These are phyloP conservation scores for Drosophila pseudoobscura DNA, from an alignment of 1,140 invertebrate species.

Conservation along the genomic window DNA sequence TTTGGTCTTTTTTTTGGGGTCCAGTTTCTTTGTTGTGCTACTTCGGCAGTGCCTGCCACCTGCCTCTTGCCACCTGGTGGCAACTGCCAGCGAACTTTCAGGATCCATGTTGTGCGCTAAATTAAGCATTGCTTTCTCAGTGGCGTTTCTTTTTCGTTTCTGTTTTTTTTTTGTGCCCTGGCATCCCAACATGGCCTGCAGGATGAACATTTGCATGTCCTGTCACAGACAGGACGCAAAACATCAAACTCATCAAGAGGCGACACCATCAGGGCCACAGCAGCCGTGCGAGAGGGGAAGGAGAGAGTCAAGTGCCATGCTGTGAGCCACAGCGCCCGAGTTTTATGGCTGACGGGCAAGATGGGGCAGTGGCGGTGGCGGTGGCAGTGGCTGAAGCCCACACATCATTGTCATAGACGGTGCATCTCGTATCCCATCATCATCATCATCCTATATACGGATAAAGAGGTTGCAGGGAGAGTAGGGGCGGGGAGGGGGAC, in stretches of 20 bases:
- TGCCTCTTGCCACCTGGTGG: conserved; percentile 9
- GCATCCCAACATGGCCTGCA: conserved; percentile 26
- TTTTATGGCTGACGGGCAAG: conserved; percentile 49
- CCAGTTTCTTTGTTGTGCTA: conserved; percentile 5
- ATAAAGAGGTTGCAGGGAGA: too few species aligned
- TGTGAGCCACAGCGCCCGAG: conserved; percentile 30
- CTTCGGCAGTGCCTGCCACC: conserved; percentile 11
- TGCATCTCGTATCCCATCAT: conserved; percentile 22
- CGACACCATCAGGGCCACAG: conserved; percentile 54
- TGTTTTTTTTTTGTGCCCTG: conserved; percentile 10
- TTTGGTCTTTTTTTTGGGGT: conserved; percentile 20
- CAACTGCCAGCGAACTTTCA: conserved; percentile 43
- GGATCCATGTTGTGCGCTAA: conserved; percentile 71
- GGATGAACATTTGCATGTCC: conserved; percentile 75
- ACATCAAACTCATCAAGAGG: conserved; percentile 75
- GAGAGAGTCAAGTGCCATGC: conserved; percentile 48
- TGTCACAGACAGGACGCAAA: conserved; percentile 75
- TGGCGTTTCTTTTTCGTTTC: conserved; percentile 16
- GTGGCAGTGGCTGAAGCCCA: conserved; percentile 18
- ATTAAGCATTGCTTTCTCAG: conserved; percentile 69
- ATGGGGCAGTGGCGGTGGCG: too few species aligned
- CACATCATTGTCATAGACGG: conserved; percentile 56
- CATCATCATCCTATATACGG: conserved; percentile 1
- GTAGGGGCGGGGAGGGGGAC: conserved; percentile 17
- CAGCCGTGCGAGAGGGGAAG: background rate